These are phyloP conservation scores for Pegoplata infirma DNA, from an alignment of 2,888 invertebrate species.

Conservation along the genomic window DNA sequence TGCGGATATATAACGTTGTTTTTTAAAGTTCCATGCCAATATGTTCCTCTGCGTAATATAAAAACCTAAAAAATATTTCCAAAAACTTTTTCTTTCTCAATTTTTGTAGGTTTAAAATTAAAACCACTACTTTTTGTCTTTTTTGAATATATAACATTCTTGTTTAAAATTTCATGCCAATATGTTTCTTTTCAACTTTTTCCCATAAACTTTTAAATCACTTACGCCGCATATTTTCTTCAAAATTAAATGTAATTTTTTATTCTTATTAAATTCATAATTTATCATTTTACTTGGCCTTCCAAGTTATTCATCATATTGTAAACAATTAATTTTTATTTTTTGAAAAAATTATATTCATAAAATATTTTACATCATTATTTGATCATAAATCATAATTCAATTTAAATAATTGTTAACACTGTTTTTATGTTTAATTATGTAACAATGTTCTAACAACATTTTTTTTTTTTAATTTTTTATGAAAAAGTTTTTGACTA, in stretches of 20 bases:
- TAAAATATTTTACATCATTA: background rate
- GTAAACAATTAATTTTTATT: background rate
- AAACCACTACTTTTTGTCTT: too few relatives aligned
- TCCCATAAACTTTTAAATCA: too few relatives aligned
- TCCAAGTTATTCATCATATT: background rate
- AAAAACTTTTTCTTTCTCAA: too few relatives aligned
- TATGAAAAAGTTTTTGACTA: background rate
- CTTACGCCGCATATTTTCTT: background rate
- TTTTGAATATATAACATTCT: too few relatives aligned
- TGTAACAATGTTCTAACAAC: constrained; percentile 10
- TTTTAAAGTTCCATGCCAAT: too few relatives aligned
- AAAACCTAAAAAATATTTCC: too few relatives aligned
- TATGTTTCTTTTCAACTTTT: too few relatives aligned
- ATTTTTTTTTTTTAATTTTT: too few relatives aligned
- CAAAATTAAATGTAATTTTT: background rate
- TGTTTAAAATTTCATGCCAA: too few relatives aligned
- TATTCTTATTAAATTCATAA: background rate
- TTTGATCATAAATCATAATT: constrained; percentile 52
- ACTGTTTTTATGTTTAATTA: constrained; percentile 24
- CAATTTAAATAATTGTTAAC: constrained; percentile 49
- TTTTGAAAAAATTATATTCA: background rate
- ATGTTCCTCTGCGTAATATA: too few relatives aligned
- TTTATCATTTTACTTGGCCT: background rate
- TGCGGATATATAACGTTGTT: too few relatives aligned
- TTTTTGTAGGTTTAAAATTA: too few relatives aligned